A percentile compares a stretch with the other conserved stretches of the same genome.
Conservation (phyloP, 2,797 vertebrate genomes). For the Echiichthys vipera region DNA sequence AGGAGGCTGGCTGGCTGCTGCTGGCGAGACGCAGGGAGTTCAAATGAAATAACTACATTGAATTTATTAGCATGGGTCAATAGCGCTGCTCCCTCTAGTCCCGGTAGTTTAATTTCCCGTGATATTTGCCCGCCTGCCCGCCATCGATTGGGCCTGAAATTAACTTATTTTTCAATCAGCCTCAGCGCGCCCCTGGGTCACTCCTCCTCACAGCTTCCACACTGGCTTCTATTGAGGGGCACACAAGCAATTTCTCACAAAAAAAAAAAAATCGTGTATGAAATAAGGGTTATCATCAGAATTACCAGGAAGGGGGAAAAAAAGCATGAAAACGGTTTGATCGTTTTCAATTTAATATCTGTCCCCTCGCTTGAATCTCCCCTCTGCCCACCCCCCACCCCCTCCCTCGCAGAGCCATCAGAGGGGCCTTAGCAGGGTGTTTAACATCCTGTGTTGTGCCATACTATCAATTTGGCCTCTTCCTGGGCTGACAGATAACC, state of each 20-base stretch:
- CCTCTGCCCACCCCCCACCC: conserved; percentile 17
- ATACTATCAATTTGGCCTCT: conserved; percentile 72
- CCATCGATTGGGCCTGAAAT: conserved; percentile 99
- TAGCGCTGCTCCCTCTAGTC: conserved; percentile 91
- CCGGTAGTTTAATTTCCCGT: conserved; percentile 99
- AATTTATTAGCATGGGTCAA: conserved; percentile 99
- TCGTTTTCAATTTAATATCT: conserved; percentile 79
- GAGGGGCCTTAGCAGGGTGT: conserved; percentile 67
- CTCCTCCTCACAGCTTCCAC: conserved; percentile 90
- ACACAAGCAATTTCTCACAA: conserved; percentile 93
- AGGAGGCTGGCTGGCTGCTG: conserved; percentile 72
- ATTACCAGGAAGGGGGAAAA: conserved; percentile 67
- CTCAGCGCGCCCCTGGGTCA: conserved; percentile 93
- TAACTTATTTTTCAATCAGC: conserved; percentile 99
- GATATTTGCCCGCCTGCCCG: conserved; percentile 99
- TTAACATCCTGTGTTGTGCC: conserved; percentile 72
- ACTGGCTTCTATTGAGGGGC: conserved; percentile 89
- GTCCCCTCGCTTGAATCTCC: conserved; percentile 31
- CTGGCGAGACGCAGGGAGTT: conserved; percentile 81
- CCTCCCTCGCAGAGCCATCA: conserved; percentile 50
- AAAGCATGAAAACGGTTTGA: conserved; percentile 74
- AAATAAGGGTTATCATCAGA: conserved; percentile 84
- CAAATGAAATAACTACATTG: conserved; percentile 92
- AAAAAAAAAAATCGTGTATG: conserved; percentile 82
- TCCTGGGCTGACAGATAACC: conserved; percentile 64